Percentiles rank a stretch among this genome's conserved stretches.
These are phyloP conservation scores for Colaptes auratus DNA, from an alignment of 2,113 vertebrate species.

Conservation along the genomic window DNA sequence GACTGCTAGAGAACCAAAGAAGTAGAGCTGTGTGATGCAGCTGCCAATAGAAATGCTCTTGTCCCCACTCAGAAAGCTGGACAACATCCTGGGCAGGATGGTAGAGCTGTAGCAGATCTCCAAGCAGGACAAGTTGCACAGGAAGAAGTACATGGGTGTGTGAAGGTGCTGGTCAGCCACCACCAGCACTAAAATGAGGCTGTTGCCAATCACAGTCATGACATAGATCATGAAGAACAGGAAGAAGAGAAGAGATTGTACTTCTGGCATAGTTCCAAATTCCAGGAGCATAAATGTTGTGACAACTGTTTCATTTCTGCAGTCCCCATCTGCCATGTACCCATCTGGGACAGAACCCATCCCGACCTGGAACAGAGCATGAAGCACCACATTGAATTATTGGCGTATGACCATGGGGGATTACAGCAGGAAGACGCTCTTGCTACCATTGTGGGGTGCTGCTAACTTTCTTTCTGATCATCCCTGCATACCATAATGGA, in stretches of 20 bases:
- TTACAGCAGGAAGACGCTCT: neutral
- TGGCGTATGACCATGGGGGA: neutral
- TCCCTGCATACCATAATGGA: neutral
- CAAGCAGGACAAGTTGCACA: neutral
- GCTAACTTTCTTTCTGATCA: neutral
- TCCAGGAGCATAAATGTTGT: neutral
- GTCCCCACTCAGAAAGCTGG: neutral
- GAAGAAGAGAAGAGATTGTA: neutral
- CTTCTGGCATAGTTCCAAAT: neutral
- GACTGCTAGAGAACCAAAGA: neutral
- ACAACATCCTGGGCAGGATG: neutral
- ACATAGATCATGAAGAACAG: neutral
- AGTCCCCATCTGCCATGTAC: neutral
- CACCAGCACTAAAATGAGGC: neutral
- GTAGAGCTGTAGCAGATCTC: neutral
- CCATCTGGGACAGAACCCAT: neutral
- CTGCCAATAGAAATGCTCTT: neutral
- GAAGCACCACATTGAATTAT: neutral
- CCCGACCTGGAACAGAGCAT: neutral
- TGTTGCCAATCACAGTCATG: neutral
- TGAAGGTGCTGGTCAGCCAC: neutral
- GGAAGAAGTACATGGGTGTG: neutral
- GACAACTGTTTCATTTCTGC: neutral
- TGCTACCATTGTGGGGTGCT: neutral
- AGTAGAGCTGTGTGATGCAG: neutral